phyloP scores from a whole-genome alignment of 2,888 invertebrate species.

The Gastracanthus pulcherrimus region DNA sequence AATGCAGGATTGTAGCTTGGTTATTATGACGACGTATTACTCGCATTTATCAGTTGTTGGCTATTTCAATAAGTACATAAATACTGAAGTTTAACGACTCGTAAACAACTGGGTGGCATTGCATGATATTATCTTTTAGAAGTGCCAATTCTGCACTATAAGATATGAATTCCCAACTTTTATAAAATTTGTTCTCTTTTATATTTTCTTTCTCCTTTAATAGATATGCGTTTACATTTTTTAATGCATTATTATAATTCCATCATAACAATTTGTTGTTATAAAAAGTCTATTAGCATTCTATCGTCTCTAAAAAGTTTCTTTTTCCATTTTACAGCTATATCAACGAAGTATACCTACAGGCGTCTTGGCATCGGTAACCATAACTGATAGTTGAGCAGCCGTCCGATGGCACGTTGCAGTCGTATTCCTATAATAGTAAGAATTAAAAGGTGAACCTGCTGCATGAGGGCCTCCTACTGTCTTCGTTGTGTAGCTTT shows the following conservation, averaged over 20 bases:
- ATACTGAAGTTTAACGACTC: conserved; percentile 48
- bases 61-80: conserved; percentile 53
- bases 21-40: conserved; percentile 63
- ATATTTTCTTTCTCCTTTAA: no score
- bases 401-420: conserved; percentile 64
- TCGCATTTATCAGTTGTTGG: conserved; percentile 58
- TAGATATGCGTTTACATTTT: no score
- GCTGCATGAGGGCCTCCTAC: conserved; percentile 39
- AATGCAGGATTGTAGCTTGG: conserved; percentile 60
- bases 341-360: no score
- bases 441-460: conserved; percentile 67
- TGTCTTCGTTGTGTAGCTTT: conserved; percentile 50
- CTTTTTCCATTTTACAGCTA: no score
- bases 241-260: no score
- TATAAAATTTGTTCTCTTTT: no score
- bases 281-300: no score
- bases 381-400: conserved; percentile 4
- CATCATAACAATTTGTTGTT: no score
- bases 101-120: conserved; percentile 19
- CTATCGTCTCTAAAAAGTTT: no score
- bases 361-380: background rate
- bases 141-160: conserved; percentile 12
- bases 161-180: no score
- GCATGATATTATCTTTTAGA: conserved; percentile 11
- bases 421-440: conserved; percentile 69